Percentiles rank a stretch among this genome's conserved stretches.
These are phyloP conservation scores for Oplegnathus fasciatus DNA, from an alignment of 2,113 vertebrate species.

Conservation along the genomic window DNA sequence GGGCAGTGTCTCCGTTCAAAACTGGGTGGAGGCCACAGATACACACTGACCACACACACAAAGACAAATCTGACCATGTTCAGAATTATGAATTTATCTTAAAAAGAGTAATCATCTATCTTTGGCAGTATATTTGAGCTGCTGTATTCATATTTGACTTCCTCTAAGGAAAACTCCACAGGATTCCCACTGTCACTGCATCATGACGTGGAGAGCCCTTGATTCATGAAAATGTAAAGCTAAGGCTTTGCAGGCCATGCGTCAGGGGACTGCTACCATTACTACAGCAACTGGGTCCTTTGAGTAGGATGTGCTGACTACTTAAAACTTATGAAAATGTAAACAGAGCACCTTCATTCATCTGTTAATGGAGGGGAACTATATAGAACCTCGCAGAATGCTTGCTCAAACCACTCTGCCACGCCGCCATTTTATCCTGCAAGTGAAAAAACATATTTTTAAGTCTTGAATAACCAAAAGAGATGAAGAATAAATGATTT, in stretches of 20 bases:
- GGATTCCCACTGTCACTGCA: too few relatives aligned
- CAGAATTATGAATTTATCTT: too few relatives aligned
- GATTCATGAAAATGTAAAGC: too few relatives aligned
- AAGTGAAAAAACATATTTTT: background rate
- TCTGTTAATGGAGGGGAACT: background rate
- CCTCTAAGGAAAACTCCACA: too few relatives aligned
- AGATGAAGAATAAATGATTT: slow-evolving; percentile 33
- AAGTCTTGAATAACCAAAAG: slow-evolving; percentile 13
- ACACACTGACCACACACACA: background rate
- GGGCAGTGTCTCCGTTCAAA: background rate
- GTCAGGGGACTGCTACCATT: background rate
- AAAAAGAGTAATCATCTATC: too few relatives aligned
- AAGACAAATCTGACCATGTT: background rate
- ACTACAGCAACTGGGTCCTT: background rate
- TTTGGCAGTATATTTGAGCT: too few relatives aligned
- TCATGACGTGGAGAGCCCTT: background rate
- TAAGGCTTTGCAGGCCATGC: background rate
- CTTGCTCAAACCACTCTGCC: background rate
- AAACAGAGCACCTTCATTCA: background rate
- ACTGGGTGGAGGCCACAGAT: background rate
- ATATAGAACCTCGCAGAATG: background rate
- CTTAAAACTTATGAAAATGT: background rate
- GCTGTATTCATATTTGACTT: too few relatives aligned
- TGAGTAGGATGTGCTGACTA: background rate
- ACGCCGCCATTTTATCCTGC: background rate